A percentile compares a stretch with the other conserved stretches of the same genome.
These are phyloP conservation scores for Drosophila setifemur DNA, from an alignment of 1,140 invertebrate species.

Conservation along the genomic window DNA sequence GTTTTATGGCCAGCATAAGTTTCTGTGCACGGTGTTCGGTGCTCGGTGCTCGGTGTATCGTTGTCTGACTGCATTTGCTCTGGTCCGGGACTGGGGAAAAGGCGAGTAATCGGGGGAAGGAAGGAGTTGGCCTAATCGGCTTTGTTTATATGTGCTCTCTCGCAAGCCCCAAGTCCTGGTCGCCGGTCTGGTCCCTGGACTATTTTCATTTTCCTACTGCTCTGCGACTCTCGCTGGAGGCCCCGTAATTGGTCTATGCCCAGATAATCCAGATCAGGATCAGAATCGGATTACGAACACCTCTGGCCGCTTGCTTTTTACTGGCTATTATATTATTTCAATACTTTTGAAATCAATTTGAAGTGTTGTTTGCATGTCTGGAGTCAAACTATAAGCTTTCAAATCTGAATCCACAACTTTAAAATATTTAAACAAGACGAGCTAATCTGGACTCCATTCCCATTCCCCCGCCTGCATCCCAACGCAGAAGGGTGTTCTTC, in stretches of 20 bases:
- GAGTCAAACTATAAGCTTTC: too few species aligned
- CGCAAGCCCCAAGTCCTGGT: background rate
- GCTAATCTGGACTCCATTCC: too few species aligned
- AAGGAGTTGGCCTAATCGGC: conserved; percentile 26
- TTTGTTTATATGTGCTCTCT: conserved; percentile 5
- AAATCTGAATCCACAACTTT: too few species aligned
- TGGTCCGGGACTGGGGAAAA: background rate
- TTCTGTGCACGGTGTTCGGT: too few species aligned
- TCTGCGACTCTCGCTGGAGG: background rate
- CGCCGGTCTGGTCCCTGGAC: background rate
- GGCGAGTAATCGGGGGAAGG: background rate
- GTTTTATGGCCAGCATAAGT: conserved; percentile 36
- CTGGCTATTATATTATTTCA: too few species aligned
- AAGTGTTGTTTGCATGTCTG: too few species aligned
- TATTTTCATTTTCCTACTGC: background rate
- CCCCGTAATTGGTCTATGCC: conserved; percentile 14
- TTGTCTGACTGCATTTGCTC: conserved; percentile 10
- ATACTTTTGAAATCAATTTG: too few species aligned
- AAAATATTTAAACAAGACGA: too few species aligned
- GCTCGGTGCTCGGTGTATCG: too few species aligned
- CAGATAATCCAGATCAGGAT: conserved; percentile 39
- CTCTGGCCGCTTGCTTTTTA: conserved; percentile 16
- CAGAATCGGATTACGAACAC: conserved; percentile 27
- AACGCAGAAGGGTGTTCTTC: too few species aligned
- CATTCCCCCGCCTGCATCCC: too few species aligned